Percentiles rank a stretch among this genome's conserved stretches.
These are phyloP conservation scores for Biston stratarius DNA, from an alignment of 2,888 invertebrate species.

Conservation along the genomic window DNA sequence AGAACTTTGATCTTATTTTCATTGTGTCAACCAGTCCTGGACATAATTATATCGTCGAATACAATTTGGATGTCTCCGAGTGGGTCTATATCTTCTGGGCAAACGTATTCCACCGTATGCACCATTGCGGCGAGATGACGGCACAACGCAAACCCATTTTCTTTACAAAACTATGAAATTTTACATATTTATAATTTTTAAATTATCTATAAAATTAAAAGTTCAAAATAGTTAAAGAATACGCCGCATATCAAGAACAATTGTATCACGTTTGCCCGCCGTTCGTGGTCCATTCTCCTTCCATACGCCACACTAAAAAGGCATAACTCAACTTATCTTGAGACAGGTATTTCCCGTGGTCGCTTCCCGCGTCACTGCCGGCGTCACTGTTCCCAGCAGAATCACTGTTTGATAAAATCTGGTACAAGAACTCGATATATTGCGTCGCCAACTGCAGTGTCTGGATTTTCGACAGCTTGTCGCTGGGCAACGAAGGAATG, in stretches of 20 bases:
- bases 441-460: conserved; percentile 97
- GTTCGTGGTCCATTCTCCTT: conserved; percentile 88
- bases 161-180: background rate
- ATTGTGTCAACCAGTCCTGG: too few species aligned
- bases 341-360: conserved; percentile 91
- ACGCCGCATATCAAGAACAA: conserved; percentile 17
- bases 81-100: too few species aligned
- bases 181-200: background rate
- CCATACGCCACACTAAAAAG: conserved; percentile 99
- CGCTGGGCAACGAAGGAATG: conserved; percentile 99
- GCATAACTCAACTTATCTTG: conserved; percentile 97
- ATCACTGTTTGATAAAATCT: conserved; percentile 90
- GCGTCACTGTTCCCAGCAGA: conserved; percentile 69
- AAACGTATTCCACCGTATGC: too few species aligned
- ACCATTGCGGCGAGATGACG: too few species aligned
- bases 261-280: conserved; percentile 79
- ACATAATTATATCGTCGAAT: too few species aligned
- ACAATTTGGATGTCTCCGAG: too few species aligned
- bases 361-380: conserved; percentile 76
- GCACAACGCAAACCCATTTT: background rate
- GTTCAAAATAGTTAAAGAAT: conserved; percentile 21
- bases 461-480: conserved; percentile 99
- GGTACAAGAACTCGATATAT: conserved; percentile 97
- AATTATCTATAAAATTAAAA: background rate
- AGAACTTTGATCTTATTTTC: too few species aligned